Evolutionary conservation across 2,113 vertebrate genomes (phyloP), one percentile per base, ranked within the genome.

Genomic region (Triplophysa dalaica): DNA sequence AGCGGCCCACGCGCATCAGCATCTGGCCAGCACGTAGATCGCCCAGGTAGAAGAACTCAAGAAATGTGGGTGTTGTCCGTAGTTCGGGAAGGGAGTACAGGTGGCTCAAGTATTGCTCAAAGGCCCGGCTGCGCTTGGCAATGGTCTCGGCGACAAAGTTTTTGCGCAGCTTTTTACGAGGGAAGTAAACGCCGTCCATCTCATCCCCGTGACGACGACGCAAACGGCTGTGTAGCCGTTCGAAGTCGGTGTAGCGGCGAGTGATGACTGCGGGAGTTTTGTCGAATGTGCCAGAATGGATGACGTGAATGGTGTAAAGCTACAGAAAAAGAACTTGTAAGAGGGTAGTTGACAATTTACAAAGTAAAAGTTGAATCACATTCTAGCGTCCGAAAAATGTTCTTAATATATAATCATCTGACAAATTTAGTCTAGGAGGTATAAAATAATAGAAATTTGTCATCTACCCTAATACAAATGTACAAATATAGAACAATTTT

Each of bases 81-180:
- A 98, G 90, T 82, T 89, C 90, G 0, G 93, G 70, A 5, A 96
- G 88, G 8, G 95, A 92, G 82, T 95, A 93, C 80, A 99, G 85
- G 86, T 96, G 96, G 70, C 93, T 90, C 82, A 98, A 88, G 87
- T 98, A 98, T 89, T 96, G 97, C 66, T 98, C 97, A 0, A 99
- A 98, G 1, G 97, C 96, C 19, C 95, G 92, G 89, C 97, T 98
- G 22, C 97, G 93, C 85, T 95, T 96, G 75, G 95, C 96, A 0
- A 99, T 98, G 26, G 97, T 99, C 91, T 97, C 95, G 0, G 95
- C 94, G 0, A 94, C 93, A 78, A 97, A 98, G 89, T 99, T 98
- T 14, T 90, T 90, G 33, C 91, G 94, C 80, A 99, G 90, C 86
- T 95, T 95, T 87, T 98, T 92, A 81, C 95, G 94, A 11, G 97